These are phyloP conservation scores for Oriolus oriolus DNA, from an alignment of 2,113 vertebrate species.

Conservation along the genomic window DNA sequence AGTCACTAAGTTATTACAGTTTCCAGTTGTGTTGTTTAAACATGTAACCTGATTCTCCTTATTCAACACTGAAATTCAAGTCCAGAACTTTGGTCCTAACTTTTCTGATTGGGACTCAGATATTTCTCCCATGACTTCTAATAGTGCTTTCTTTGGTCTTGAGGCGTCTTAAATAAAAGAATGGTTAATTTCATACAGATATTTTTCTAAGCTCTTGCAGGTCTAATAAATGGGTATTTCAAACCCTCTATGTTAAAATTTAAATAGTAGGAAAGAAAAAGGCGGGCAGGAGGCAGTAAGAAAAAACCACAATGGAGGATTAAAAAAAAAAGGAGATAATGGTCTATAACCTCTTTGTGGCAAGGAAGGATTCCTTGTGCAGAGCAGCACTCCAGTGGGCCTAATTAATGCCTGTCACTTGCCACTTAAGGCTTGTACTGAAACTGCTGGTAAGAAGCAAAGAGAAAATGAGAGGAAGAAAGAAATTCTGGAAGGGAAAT, in stretches of 20 bases:
- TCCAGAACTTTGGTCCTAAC: background rate
- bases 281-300: background rate
- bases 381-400: background rate
- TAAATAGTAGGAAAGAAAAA: conserved; percentile 3
- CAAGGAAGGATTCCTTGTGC: background rate
- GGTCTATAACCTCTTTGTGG: background rate
- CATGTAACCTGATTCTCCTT: background rate
- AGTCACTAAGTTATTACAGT: background rate
- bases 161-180: background rate
- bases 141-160: background rate
- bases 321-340: background rate
- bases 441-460: background rate
- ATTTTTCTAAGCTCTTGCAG: background rate
- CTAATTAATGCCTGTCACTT: background rate
- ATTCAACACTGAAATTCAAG: background rate
- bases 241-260: background rate
- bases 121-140: background rate
- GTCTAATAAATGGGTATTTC: background rate
- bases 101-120: background rate
- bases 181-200: background rate
- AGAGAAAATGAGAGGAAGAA: background rate
- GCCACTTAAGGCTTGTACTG: background rate
- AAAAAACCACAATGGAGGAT: background rate
- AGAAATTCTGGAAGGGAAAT: background rate
- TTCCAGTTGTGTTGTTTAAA: background rate